phyloP scores from a whole-genome alignment of 2,113 vertebrate genomes.

The Eolophus roseicapilla region DNA sequence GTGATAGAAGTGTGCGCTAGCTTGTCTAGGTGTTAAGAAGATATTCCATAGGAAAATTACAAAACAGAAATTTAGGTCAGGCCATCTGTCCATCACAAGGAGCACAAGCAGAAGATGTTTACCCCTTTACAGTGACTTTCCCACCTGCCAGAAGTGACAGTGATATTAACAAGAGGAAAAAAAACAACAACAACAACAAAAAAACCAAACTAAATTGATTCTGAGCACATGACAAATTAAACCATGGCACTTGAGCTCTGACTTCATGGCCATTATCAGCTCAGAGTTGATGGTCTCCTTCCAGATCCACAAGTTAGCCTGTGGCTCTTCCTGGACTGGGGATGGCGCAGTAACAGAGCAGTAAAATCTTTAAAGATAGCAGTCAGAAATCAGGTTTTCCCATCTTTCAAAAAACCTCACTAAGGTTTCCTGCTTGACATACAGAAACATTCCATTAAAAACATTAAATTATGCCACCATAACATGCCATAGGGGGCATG shows the following conservation, averaged over 20 bases:
- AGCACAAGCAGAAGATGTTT: not conserved
- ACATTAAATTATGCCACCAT: not conserved
- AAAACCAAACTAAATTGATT: not conserved
- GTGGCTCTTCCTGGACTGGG: not conserved
- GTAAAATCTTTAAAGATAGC: not conserved
- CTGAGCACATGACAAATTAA: not conserved
- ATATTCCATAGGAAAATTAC: not conserved
- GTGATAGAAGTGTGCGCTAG: not conserved
- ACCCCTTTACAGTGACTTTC: not conserved
- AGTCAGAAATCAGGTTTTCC: not conserved
- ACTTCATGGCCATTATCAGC: not conserved
- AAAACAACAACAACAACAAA: not conserved
- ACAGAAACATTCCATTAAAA: not conserved
- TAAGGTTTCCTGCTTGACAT: not conserved
- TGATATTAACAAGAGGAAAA: not conserved
- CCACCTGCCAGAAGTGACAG: not conserved
- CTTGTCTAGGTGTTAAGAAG: not conserved
- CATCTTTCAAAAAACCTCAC: not conserved
- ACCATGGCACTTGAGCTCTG: not conserved
- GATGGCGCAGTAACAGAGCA: not conserved
- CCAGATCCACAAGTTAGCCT: not conserved
- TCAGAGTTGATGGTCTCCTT: not conserved
- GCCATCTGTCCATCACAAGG: not conserved
- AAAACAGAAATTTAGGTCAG: not conserved
- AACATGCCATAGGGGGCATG: not conserved